Percentiles rank a stretch among this genome's conserved stretches.
phyloP scores from a whole-genome alignment of 2,888 invertebrate genomes.

The Polylopha cassiicola region DNA sequence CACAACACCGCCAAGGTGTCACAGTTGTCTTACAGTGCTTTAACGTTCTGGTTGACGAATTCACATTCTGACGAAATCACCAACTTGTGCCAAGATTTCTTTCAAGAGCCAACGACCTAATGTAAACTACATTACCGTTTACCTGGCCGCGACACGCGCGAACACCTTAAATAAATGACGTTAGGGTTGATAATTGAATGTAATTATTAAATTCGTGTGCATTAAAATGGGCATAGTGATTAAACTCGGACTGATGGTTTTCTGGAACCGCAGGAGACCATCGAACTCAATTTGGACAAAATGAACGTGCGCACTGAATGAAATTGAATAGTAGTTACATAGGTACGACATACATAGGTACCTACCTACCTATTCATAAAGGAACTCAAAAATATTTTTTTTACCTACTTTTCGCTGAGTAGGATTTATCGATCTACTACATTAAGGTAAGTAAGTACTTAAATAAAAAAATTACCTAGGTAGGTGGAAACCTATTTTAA shows the following conservation, averaged over 20 bases:
- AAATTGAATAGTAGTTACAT: too few relatives aligned
- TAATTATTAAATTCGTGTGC: constrained; percentile 2
- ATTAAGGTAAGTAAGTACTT: too few relatives aligned
- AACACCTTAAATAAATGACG: constrained; percentile 16
- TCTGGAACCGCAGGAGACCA: constrained; percentile 42
- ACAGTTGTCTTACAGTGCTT: constrained; percentile 15
- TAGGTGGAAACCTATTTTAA: too few relatives aligned
- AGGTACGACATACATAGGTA: too few relatives aligned
- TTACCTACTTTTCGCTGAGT: too few relatives aligned
- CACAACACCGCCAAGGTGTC: too few relatives aligned
- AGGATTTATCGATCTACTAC: too few relatives aligned
- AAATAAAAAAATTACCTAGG: too few relatives aligned
- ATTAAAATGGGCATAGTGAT: constrained; percentile 4
- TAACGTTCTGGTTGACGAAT: constrained; percentile 60
- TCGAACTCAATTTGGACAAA: constrained; percentile 33
- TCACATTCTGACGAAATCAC: constrained; percentile 64
- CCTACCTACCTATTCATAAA: too few relatives aligned
- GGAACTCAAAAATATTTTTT: too few relatives aligned
- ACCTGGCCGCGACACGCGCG: constrained; percentile 16
- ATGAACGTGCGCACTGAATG: too few relatives aligned
- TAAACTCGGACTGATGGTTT: constrained; percentile 38
- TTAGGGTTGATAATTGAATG: constrained; percentile 33
- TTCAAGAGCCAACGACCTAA: constrained; percentile 68
- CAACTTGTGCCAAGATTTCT: constrained; percentile 67
- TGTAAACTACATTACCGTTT: constrained; percentile 32